A percentile compares a stretch with the other conserved stretches of the same genome.
Conservation (phyloP, 2,113 vertebrate genomes). For the Chloropsis hardwickii region DNA sequence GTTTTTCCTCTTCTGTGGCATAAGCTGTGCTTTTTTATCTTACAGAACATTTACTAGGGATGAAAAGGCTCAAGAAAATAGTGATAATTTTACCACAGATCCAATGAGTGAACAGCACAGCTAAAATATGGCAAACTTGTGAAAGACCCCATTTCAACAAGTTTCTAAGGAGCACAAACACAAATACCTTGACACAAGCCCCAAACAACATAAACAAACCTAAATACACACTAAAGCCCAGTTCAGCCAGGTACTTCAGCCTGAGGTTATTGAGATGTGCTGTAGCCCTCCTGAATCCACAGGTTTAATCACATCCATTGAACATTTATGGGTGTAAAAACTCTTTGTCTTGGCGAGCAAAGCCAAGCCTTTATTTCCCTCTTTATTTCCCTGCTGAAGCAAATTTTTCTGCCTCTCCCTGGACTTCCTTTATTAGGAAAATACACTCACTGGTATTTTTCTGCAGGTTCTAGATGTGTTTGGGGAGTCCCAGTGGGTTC, state of each 20-base stretch:
- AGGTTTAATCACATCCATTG: not conserved
- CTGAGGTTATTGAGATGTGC: not conserved
- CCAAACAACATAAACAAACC: not conserved
- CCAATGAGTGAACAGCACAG: not conserved
- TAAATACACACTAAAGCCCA: not conserved
- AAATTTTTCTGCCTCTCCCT: not conserved
- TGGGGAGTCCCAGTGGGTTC: not conserved
- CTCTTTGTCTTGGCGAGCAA: not conserved
- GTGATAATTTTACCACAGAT: not conserved
- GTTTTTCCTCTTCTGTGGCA: not conserved
- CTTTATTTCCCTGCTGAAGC: not conserved
- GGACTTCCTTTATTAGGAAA: not conserved
- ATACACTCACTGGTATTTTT: not conserved
- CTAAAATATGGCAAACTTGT: not conserved
- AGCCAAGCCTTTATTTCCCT: not conserved
- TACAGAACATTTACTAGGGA: not conserved
- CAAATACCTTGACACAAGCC: not conserved
- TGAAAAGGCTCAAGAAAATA: not conserved
- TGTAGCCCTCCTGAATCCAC: not conserved
- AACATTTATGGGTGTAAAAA: not conserved
- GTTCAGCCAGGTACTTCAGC: not conserved
- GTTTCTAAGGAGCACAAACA: not conserved
- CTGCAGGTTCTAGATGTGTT: not conserved
- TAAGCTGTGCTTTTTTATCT: not conserved
- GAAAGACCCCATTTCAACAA: not conserved